Evolutionary conservation across 2,888 invertebrate genomes (phyloP).

Genomic region (Metalampra italica): DNA sequence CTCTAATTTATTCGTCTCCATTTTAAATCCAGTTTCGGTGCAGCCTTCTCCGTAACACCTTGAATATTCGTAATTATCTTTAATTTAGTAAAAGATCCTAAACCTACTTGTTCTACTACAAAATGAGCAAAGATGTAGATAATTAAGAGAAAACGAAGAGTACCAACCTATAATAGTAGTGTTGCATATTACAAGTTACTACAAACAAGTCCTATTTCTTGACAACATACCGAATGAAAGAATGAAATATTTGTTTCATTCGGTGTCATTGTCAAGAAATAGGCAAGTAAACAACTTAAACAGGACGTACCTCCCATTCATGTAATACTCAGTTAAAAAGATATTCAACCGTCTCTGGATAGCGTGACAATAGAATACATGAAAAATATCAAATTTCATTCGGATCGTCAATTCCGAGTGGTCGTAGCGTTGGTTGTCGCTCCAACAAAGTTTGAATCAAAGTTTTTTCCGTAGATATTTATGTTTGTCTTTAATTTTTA

Average conservation of each 20-base stretch:
- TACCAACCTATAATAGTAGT: too few relatives aligned
- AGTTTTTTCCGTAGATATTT: slow-evolving; percentile 65
- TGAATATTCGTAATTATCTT: slow-evolving; percentile 50
- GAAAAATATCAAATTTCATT: slow-evolving; percentile 71
- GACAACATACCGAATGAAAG: too few relatives aligned
- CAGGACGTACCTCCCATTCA: slow-evolving; percentile 46
- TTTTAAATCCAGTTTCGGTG: slow-evolving; percentile 56
- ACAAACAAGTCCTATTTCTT: too few relatives aligned
- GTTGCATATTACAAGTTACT: too few relatives aligned
- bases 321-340: slow-evolving; percentile 55
- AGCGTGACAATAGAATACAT: slow-evolving; percentile 55
- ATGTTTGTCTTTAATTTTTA: slow-evolving; percentile 76
- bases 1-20: slow-evolving; percentile 71
- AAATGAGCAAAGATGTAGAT: too few relatives aligned
- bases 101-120: too few relatives aligned
- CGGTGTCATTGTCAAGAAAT: too few relatives aligned
- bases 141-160: not conserved
- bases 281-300: too few relatives aligned
- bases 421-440: slow-evolving; percentile 3
- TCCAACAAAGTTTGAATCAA: slow-evolving; percentile 50
- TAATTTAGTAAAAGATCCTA: slow-evolving; percentile 37
- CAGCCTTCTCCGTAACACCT: slow-evolving; percentile 52
- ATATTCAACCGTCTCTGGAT: slow-evolving; percentile 33
- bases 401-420: slow-evolving; percentile 52
- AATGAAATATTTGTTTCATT: too few relatives aligned